Evolutionary conservation across 2,797 vertebrate species (phyloP), one percentile per base, ranked within the genome.

Genomic region (Geotrypetes seraphini): DNA sequence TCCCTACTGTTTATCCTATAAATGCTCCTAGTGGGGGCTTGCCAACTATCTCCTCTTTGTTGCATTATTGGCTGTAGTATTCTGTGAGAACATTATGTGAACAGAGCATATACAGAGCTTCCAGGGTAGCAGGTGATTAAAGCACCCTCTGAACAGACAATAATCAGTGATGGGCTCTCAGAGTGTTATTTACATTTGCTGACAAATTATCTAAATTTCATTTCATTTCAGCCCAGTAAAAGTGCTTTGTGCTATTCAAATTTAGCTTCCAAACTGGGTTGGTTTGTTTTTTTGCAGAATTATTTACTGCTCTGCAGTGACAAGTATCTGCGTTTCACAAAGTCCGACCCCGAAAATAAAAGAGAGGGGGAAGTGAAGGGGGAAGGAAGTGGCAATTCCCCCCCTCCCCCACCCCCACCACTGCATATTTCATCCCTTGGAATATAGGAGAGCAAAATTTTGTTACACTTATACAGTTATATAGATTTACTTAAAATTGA

Each of bases 401-500:
- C n/a, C n/a, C n/a, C n/a, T n/a, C n/a, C n/a, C 11, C 3, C 1
- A 2, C 24, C 2, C 0, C 0, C 4, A 2, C 2, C 3, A n/a
- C 2, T 3, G 3, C 10, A 10, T 3, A 11, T 17, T 30, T 23
- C 12, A 10, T 2, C 1, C 16, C 21, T 5, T 22, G 7, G 3
- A 14, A 4, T 16, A 3, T 0, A 3, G 27, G 23, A 8, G 1
- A 5, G 5, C 2, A 12, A 13, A n/a, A 12, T 5, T 13, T 5
- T 12, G 12, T 25, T 25, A 5, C 12, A 5, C 10, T 4, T 8
- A 5, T n/a, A n/a, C n/a, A 8, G 3, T 2, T 3, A 10, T 13
- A 13, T 14, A 23, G 7, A 14, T 12, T 13, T 3, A 12, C 2
- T n/a, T n/a, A n/a, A n/a, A n/a, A n/a, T n/a, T n/a, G n/a, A 25